Conservation (phyloP, 2,888 invertebrate species). For the Ectobius pallidus region DNA sequence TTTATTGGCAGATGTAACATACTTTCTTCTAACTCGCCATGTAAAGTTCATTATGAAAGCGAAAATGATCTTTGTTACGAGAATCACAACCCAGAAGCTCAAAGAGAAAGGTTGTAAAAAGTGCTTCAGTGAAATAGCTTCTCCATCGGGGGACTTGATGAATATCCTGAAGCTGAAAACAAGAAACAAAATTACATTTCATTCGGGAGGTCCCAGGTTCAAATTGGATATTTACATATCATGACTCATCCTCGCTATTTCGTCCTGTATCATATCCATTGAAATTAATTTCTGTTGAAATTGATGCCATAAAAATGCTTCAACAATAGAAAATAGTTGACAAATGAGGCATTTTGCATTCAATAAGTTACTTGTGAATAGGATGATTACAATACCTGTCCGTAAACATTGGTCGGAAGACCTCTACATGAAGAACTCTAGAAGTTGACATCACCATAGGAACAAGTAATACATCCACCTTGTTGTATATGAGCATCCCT, state of each 20-base stretch:
- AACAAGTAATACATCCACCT: not conserved
- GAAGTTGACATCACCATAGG: not conserved
- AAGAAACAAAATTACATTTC: not conserved
- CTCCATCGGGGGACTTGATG: not conserved
- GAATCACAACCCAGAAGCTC: not conserved
- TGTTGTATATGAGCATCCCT: not conserved
- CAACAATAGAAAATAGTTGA: too few species aligned
- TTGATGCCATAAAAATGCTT: too few species aligned
- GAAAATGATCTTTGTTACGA: not conserved
- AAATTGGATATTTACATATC: too few species aligned
- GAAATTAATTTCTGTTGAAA: not conserved
- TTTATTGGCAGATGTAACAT: not conserved
- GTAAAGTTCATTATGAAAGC: not conserved
- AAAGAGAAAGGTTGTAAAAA: not conserved
- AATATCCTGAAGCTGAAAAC: not conserved
- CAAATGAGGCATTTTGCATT: too few species aligned
- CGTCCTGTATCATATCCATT: too few species aligned
- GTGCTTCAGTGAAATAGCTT: not conserved
- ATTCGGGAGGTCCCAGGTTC: not conserved
- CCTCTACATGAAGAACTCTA: not conserved
- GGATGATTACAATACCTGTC: not conserved
- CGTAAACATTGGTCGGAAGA: not conserved
- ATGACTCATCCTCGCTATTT: too few species aligned
- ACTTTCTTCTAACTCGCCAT: not conserved
- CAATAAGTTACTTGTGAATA: not conserved